phyloP scores from a whole-genome alignment of 2,113 vertebrate species.

The Chiloscyllium plagiosum region DNA sequence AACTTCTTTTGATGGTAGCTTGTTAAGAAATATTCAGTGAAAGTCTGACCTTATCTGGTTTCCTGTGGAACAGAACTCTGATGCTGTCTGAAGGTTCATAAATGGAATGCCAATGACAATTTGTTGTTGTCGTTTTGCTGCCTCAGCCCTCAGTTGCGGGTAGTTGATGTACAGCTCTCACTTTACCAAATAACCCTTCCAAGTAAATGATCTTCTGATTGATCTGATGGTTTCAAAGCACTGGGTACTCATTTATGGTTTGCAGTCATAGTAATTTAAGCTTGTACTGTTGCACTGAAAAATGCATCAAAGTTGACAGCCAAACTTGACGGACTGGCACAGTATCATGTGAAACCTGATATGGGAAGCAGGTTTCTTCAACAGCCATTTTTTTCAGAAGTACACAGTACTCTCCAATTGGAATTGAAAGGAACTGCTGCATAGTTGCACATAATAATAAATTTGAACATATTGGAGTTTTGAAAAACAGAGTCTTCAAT shows the following conservation, averaged over 20 bases:
- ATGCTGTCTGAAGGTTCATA: slow-evolving; percentile 88
- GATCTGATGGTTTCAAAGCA: slow-evolving; percentile 76
- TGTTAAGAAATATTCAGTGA: slow-evolving; percentile 77
- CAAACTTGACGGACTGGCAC: slow-evolving; percentile 65
- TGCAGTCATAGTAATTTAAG: slow-evolving; percentile 63
- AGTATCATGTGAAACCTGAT: slow-evolving; percentile 61
- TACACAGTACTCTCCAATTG: not conserved
- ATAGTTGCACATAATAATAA: not conserved
- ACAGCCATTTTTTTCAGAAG: not conserved
- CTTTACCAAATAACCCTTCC: slow-evolving; percentile 74
- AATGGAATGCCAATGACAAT: slow-evolving; percentile 93
- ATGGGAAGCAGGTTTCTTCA: not conserved
- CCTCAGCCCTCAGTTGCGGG: slow-evolving; percentile 68
- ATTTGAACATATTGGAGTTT: not conserved
- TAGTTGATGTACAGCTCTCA: slow-evolving; percentile 66
- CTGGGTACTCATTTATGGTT: slow-evolving; percentile 61
- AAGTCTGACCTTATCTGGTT: slow-evolving; percentile 76
- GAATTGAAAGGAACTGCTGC: not conserved
- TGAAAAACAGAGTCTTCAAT: not conserved
- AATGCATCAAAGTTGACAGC: slow-evolving; percentile 85
- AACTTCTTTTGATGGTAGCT: slow-evolving; percentile 70
- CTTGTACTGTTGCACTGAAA: slow-evolving; percentile 71
- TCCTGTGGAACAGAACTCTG: slow-evolving; percentile 72
- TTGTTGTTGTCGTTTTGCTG: slow-evolving; percentile 75
- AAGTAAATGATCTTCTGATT: slow-evolving; percentile 84